Evolutionary conservation across 2,113 vertebrate genomes (phyloP).

Genomic region (Probosciger aterrimus): DNA sequence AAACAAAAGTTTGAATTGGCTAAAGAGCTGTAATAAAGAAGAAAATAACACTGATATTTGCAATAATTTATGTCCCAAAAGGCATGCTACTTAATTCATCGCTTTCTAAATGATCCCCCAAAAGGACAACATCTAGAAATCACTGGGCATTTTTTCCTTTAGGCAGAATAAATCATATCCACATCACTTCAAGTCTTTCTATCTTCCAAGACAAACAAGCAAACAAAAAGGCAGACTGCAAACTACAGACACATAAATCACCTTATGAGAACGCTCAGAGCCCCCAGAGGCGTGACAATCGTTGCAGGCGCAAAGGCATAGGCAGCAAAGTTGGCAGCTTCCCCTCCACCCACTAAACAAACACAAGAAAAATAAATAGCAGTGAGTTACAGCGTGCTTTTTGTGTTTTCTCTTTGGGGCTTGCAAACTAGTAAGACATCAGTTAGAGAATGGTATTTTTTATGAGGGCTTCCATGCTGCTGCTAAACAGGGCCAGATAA

Average conservation of each 20-base stretch:
- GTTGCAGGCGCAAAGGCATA: slow-evolving; percentile 94
- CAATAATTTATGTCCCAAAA: not conserved
- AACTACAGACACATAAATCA: slow-evolving; percentile 45
- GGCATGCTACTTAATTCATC: not conserved
- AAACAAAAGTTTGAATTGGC: not conserved
- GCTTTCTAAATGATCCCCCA: not conserved
- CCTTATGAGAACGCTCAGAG: slow-evolving; percentile 95
- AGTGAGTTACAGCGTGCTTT: not conserved
- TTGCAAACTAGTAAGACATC: not conserved
- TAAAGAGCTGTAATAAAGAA: not conserved
- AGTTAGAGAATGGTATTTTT: not conserved
- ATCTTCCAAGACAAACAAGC: not conserved
- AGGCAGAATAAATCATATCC: not conserved
- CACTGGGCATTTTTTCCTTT: not conserved
- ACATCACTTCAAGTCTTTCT: not conserved
- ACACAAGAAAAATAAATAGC: slow-evolving; percentile 42
- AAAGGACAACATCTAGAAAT: not conserved
- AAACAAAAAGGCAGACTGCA: not conserved
- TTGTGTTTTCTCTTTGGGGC: not conserved
- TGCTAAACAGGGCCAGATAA: not conserved
- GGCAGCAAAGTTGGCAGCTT: slow-evolving; percentile 92
- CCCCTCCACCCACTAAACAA: slow-evolving; percentile 89
- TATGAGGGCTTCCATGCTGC: not conserved
- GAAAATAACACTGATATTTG: not conserved
- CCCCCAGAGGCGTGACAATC: slow-evolving; percentile 92